Percentiles rank a stretch among this genome's conserved stretches.
Conservation (phyloP, 2,888 invertebrate species). For the Rhamnusium bicolor region DNA sequence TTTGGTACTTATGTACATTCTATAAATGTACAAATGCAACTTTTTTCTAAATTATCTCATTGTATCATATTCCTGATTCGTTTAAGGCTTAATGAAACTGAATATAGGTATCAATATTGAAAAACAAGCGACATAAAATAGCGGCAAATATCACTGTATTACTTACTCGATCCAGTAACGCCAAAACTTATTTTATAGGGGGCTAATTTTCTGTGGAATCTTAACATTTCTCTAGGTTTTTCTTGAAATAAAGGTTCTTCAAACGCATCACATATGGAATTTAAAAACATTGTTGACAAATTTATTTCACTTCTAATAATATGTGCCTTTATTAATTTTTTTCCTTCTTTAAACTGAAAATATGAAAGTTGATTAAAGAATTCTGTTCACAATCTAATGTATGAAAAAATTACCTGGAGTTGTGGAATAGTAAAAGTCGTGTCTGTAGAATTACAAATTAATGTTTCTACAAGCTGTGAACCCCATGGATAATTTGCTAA, state of each 20-base stretch:
- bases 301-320: constrained; percentile 72
- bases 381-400: constrained; percentile 3
- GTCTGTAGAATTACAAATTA: constrained; percentile 68
- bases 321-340: constrained; percentile 66
- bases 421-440: constrained; percentile 53
- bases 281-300: constrained; percentile 74
- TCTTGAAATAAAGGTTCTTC: constrained; percentile 72
- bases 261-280: constrained; percentile 75
- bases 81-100: too few relatives aligned
- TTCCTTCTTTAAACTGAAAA: constrained; percentile 67
- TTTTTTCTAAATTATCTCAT: too few relatives aligned
- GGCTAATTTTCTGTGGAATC: constrained; percentile 81
- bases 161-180: constrained; percentile 70
- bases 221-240: constrained; percentile 70
- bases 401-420: constrained; percentile 53
- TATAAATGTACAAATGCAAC: too few relatives aligned
- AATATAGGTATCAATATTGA: too few relatives aligned
- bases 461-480: constrained; percentile 76
- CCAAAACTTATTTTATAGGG: constrained; percentile 85
- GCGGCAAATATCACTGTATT: constrained; percentile 32
- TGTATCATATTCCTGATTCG: too few relatives aligned
- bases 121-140: too few relatives aligned
- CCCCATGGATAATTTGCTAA: constrained; percentile 79
- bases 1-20: too few relatives aligned
- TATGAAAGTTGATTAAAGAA: background rate